Percentiles rank a stretch among this genome's conserved stretches.
These are phyloP conservation scores for Thripadectes ignobilis DNA, from an alignment of 2,797 vertebrate genomes.

Conservation along the genomic window DNA sequence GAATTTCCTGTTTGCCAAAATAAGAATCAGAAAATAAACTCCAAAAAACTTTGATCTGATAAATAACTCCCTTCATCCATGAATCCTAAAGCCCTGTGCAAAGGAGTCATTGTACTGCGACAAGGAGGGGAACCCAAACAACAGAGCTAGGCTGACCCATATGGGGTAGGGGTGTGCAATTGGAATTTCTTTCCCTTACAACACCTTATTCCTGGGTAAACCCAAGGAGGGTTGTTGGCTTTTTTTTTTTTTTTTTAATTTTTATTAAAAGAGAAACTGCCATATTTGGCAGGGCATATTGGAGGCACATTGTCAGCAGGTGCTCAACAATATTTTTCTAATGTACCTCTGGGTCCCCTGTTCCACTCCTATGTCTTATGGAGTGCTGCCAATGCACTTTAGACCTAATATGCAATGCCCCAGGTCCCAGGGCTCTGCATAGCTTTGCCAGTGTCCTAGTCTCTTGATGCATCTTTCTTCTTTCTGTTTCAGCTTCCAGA, in stretches of 20 bases:
- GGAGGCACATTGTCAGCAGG: slow-evolving; percentile 1
- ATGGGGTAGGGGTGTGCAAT: fast-evolving
- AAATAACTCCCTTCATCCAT: not conserved
- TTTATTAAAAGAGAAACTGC: not conserved
- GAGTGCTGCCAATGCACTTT: slow-evolving; percentile 20
- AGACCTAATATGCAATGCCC: not conserved
- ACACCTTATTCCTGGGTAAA: not conserved
- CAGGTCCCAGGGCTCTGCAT: not conserved
- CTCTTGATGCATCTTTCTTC: not conserved
- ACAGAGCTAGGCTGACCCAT: not conserved
- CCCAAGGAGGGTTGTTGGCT: not conserved
- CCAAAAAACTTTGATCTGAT: fast-evolving
- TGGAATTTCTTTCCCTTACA: not conserved
- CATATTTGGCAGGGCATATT: not conserved
- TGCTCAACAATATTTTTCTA: slow-evolving; percentile 39
- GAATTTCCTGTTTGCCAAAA: not conserved
- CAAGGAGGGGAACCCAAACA: not conserved
- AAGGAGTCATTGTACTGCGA: not conserved
- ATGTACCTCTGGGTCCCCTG: slow-evolving; percentile 10
- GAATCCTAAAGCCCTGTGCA: not conserved
- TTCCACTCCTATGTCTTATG: not conserved
- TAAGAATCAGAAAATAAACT: not conserved
- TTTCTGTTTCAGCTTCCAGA: slow-evolving; percentile 5
- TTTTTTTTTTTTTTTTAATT: not conserved
- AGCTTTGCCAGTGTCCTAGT: not conserved